Percentiles rank a stretch among this genome's conserved stretches.
phyloP scores from a whole-genome alignment of 2,888 invertebrate species.

The Apamea sordens region DNA sequence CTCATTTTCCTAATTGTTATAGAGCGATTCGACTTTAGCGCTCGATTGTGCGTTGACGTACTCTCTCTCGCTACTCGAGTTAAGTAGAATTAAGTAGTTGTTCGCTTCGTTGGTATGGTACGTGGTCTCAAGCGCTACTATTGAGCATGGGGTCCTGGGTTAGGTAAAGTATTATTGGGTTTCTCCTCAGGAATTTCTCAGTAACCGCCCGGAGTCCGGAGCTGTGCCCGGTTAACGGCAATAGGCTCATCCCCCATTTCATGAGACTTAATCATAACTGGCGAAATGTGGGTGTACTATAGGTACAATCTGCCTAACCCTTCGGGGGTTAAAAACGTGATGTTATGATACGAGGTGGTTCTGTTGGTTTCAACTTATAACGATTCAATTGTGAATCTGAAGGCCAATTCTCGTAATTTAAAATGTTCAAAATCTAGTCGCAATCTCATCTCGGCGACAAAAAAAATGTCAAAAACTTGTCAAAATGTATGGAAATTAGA shows the following conservation, averaged over 20 bases:
- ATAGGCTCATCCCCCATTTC: too few species aligned
- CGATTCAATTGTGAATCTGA: background rate
- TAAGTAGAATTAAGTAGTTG: conserved; percentile 3
- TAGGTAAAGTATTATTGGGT: too few species aligned
- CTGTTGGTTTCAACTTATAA: too few species aligned
- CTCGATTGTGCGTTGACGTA: conserved; percentile 22
- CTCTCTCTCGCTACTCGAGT: conserved; percentile 1
- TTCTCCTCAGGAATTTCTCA: background rate
- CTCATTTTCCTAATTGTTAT: conserved; percentile 53
- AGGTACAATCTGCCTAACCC: background rate
- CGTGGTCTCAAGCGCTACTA: background rate
- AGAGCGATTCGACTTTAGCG: conserved; percentile 35
- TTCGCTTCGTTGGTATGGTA: background rate
- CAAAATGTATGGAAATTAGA: too few species aligned
- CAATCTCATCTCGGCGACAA: too few species aligned
- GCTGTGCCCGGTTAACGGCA: background rate
- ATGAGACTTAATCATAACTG: background rate
- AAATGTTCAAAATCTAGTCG: too few species aligned
- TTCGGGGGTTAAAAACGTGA: background rate
- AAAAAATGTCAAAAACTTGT: too few species aligned
- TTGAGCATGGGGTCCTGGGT: background rate
- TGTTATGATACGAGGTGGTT: too few species aligned
- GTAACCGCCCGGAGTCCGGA: background rate
- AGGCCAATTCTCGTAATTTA: too few species aligned
- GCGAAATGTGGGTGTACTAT: background rate